Percentiles rank a stretch among this genome's conserved stretches.
Evolutionary conservation across 2,113 vertebrate species (phyloP).

Genomic region (Petroica traversi): DNA sequence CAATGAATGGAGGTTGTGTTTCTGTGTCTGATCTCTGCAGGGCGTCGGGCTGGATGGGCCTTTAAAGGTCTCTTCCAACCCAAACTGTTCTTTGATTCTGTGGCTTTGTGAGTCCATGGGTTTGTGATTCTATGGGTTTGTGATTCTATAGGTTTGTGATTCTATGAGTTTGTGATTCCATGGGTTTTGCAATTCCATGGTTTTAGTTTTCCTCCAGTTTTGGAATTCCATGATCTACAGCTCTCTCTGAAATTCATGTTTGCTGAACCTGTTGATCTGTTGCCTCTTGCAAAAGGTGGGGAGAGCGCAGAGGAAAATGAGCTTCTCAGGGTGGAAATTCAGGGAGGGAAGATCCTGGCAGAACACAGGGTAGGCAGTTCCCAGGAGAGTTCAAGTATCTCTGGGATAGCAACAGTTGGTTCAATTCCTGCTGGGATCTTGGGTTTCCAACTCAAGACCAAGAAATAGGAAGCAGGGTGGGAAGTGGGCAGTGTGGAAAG

Average conservation of each 20-base stretch:
- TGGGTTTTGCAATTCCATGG: rapidly evolving
- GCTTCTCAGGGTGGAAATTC: neutral
- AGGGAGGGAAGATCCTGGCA: neutral
- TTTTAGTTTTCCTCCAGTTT: rapidly evolving
- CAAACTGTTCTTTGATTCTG: neutral
- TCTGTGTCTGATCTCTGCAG: neutral
- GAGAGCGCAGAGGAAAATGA: neutral
- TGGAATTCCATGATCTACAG: rapidly evolving
- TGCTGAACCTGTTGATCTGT: neutral
- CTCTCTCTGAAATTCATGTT: neutral
- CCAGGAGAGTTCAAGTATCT: neutral
- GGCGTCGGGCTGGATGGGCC: neutral
- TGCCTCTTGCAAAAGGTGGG: neutral
- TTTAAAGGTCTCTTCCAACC: neutral
- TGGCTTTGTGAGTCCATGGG: neutral
- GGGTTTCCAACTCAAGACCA: neutral
- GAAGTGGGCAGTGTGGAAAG: neutral
- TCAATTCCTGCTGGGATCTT: rapidly evolving
- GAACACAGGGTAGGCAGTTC: neutral
- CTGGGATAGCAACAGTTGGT: rapidly evolving
- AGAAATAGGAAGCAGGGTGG: rapidly evolving
- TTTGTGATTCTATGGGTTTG: neutral
- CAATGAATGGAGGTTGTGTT: rapidly evolving
- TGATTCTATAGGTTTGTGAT: no score
- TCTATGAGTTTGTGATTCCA: rapidly evolving